Conservation (phyloP, 2,888 invertebrate genomes). For the Cremastobaeus sp. region DNA sequence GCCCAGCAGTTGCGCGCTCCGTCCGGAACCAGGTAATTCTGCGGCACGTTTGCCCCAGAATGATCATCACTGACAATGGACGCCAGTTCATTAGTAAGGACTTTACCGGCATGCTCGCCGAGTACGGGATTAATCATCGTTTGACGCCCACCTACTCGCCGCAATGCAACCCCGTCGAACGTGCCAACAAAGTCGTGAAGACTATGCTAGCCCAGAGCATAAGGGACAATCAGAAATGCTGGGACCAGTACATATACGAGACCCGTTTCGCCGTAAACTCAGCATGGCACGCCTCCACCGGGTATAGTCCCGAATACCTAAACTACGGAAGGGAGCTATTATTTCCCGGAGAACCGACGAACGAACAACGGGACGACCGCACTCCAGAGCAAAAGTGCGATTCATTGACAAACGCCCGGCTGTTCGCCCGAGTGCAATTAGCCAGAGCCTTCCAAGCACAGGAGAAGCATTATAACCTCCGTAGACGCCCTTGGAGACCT, state of each 20-base stretch:
- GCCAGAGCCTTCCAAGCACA: too few relatives aligned
- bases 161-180: conserved; percentile 71
- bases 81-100: conserved; percentile 5
- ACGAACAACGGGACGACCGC: too few relatives aligned
- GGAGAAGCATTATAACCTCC: not conserved
- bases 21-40: not conserved
- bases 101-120: not conserved
- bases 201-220: conserved; percentile 70
- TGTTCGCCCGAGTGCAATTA: too few relatives aligned
- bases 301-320: not conserved
- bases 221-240: conserved; percentile 19
- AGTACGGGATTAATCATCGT: conserved; percentile 7
- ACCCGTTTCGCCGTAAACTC: conserved; percentile 3
- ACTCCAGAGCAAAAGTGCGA: too few relatives aligned
- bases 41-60: conserved; percentile 4
- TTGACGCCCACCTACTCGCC: conserved; percentile 66
- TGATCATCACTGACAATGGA: conserved; percentile 30
- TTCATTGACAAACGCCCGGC: too few relatives aligned
- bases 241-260: conserved; percentile 55
- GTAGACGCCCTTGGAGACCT: not conserved
- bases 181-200: conserved; percentile 67
- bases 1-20: not conserved
- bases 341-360: too few relatives aligned
- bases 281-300: not conserved
- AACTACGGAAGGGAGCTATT: not conserved